Conservation (phyloP, 2,888 invertebrate species). For the Noctua fimbriata region DNA sequence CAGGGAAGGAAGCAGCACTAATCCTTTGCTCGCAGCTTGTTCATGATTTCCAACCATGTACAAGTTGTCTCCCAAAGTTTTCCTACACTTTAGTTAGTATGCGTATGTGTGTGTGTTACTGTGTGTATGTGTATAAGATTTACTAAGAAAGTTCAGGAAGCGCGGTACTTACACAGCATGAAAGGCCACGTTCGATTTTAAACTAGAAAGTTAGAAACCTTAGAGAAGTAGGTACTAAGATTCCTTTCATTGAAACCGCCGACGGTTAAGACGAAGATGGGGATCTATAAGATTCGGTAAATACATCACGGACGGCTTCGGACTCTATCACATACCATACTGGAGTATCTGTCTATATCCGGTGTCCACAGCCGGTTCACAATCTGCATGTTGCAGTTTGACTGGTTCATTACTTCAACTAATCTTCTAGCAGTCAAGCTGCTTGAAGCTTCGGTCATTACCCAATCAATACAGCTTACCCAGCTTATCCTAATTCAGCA, state of each 20-base stretch:
- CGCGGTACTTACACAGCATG: neutral
- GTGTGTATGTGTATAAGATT: neutral
- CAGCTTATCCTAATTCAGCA: slow-evolving; percentile 20
- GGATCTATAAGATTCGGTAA: neutral
- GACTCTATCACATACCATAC: neutral
- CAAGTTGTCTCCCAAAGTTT: neutral
- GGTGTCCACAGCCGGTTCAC: neutral
- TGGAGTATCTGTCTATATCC: neutral
- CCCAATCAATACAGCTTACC: slow-evolving; percentile 18
- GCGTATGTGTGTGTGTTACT: too few species aligned
- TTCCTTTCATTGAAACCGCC: neutral
- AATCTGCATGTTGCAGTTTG: neutral
- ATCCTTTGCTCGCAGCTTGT: neutral
- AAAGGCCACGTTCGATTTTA: neutral
- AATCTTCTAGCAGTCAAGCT: neutral
- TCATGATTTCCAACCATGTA: neutral
- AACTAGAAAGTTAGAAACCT: neutral
- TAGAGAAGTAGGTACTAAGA: neutral
- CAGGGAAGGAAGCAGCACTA: neutral
- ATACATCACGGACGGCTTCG: neutral
- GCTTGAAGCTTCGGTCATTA: neutral
- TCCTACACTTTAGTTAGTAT: neutral
- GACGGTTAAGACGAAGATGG: neutral
- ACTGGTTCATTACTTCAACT: neutral
- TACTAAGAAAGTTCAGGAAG: neutral